Conservation (phyloP, 2,797 vertebrate species). For the Megalops cyprinoides region DNA sequence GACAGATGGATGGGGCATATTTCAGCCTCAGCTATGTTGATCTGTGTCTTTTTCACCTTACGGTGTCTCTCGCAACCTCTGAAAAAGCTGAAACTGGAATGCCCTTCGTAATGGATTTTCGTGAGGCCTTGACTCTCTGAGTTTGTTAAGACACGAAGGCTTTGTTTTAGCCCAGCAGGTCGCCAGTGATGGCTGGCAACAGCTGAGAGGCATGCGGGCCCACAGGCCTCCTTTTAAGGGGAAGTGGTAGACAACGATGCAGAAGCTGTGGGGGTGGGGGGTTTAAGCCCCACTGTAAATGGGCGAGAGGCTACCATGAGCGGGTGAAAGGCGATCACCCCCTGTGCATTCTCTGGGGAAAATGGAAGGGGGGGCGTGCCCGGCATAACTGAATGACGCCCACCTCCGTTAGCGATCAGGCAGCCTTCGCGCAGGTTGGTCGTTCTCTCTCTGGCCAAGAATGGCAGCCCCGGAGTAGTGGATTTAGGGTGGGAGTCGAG, state of each 20-base stretch:
- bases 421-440: no score
- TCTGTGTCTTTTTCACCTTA: not conserved
- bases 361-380: not conserved
- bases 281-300: not conserved
- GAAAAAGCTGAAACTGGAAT: no score
- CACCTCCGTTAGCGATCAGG: not conserved
- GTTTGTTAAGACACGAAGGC: not conserved
- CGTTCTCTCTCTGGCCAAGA: not conserved
- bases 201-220: conserved; percentile 12
- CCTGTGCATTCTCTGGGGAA: not conserved
- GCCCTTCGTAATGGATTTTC: not conserved
- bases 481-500: not conserved
- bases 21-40: no score
- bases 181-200: conserved; percentile 1
- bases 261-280: conserved; percentile 8
- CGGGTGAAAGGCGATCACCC: not conserved
- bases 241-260: not conserved
- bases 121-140: not conserved
- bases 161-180: conserved; percentile 10
- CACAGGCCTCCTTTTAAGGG: conserved; percentile 24
- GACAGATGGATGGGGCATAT: no score
- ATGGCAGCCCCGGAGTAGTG: not conserved
- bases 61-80: not conserved
- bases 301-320: not conserved
- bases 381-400: not conserved